Percentiles rank a stretch among this genome's conserved stretches.
Conservation (phyloP, 2,797 vertebrate genomes). For the Kryptolebias ocellatus region DNA sequence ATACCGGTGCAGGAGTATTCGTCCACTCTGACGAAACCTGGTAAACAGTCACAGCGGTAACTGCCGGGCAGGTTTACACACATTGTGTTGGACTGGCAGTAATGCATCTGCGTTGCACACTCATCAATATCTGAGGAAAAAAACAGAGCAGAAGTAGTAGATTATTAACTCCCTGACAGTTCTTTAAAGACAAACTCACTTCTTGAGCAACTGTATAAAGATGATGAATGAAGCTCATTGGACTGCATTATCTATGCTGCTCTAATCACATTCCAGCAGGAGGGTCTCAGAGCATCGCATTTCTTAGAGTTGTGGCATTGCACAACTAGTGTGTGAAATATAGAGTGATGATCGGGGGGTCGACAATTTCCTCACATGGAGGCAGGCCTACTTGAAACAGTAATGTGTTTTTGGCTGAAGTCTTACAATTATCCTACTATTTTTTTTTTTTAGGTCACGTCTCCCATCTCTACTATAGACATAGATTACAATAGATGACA, state of each 20-base stretch:
- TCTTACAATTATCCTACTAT: too few species aligned
- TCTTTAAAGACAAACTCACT: constrained; percentile 13
- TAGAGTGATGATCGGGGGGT: too few species aligned
- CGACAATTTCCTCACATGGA: too few species aligned
- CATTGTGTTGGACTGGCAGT: constrained; percentile 92
- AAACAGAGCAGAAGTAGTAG: constrained; percentile 47
- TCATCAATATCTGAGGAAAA: constrained; percentile 91
- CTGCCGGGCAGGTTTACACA: constrained; percentile 91
- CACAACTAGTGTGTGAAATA: too few species aligned
- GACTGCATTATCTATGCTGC: constrained; percentile 1
- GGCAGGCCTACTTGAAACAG: too few species aligned
- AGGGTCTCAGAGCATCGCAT: neutral
- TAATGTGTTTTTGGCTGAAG: too few species aligned
- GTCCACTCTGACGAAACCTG: constrained; percentile 90
- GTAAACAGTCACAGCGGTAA: constrained; percentile 91
- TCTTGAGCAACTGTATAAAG: neutral
- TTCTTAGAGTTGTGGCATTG: constrained; percentile 1
- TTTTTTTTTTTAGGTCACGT: too few species aligned
- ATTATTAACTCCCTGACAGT: constrained; percentile 17
- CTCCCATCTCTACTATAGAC: too few species aligned
- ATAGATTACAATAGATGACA: too few species aligned
- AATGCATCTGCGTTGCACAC: constrained; percentile 94
- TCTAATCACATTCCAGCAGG: constrained; percentile 15
- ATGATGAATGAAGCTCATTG: neutral
- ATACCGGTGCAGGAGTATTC: constrained; percentile 96